A percentile compares a stretch with the other conserved stretches of the same genome.
phyloP scores from a whole-genome alignment of 2,113 vertebrate genomes.

The Psilopsiagon aymara region DNA sequence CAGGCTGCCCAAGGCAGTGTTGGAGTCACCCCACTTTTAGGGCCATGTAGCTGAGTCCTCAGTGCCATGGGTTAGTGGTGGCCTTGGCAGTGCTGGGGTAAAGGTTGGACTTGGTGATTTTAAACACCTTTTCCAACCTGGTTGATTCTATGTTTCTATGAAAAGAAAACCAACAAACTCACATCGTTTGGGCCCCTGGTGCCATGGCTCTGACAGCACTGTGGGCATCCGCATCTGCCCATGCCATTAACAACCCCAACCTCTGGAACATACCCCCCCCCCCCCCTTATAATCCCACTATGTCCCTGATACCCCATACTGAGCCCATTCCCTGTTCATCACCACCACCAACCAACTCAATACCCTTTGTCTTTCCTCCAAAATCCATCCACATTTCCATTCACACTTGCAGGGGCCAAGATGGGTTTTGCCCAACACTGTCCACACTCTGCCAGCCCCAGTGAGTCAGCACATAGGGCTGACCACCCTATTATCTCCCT shows the following conservation, averaged over 20 bases:
- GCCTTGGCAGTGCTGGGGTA: not conserved
- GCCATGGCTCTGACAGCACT: not conserved
- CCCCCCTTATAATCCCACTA: fast-evolving
- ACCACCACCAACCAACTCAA: fast-evolving
- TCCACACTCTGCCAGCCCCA: not conserved
- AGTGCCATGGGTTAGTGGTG: not conserved
- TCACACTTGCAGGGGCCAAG: fast-evolving
- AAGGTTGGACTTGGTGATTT: not conserved
- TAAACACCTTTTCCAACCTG: not conserved
- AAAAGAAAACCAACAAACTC: not conserved
- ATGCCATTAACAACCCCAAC: fast-evolving
- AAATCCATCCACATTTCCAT: not conserved
- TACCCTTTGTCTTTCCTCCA: not conserved
- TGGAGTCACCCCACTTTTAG: not conserved
- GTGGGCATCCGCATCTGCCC: not conserved
- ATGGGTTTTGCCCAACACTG: not conserved
- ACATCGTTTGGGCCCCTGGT: fast-evolving
- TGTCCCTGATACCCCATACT: no score
- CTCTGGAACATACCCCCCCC: not conserved
- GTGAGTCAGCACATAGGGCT: fast-evolving
- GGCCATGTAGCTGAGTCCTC: not conserved
- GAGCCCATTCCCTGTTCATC: fast-evolving
- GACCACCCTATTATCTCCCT: not conserved
- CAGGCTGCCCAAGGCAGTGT: not conserved
- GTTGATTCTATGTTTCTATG: not conserved